Base-by-base conservation (phyloP, 1,140 invertebrate genomes). In the Caerostris darwini region DNA sequence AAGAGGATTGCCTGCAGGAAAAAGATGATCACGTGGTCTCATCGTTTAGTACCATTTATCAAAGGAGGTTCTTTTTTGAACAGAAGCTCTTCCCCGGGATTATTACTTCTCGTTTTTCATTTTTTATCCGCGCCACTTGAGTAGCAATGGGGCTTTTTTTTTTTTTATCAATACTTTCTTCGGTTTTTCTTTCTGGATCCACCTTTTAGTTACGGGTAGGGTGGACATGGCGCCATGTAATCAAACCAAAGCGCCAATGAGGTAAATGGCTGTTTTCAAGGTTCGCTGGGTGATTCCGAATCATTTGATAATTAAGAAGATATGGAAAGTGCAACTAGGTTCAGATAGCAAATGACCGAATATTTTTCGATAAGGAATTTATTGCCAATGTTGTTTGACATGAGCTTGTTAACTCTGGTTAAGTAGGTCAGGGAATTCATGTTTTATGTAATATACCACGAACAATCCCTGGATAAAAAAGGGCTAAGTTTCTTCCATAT, bases 31-130 rank as follows among this genome's bases (percentile, higher is more conserved):
- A 90, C 87, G 87, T 90, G 87, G 56, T 14, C n/a, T 59, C 61
- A 59, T 71, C 87, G 67, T 90, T 69, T 90, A 54, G 53, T 34
- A 71, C 71, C 87, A 90, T 90, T 90, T 90, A 90, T 90, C 87
- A 90, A 56, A 61, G 17, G 67, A n/a, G n/a, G 58, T 53, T 61
- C 58, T 71, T 90, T 90, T 71, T 71, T 54, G 7, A 71, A 69
- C 61, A 56, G 87, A 19, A 71, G 64, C 87, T 90, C 87, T 71
- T 90, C 87, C 85, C 14, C 57, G 54, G 57, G 85, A 87, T 87
- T 87, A 83, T 83, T 83, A 34, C 56, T 83, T 57, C 10, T 77
- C 71, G 71, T 77, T 77, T 77, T 77, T 77, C 71, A 77, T 77
- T 77, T 77, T 77, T 77, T 77, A 77, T 77, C 71, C 71, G 19